A percentile compares a stretch with the other conserved stretches of the same genome.
Conservation (phyloP, 2,888 invertebrate genomes). For the Aspidapion aeneum region DNA sequence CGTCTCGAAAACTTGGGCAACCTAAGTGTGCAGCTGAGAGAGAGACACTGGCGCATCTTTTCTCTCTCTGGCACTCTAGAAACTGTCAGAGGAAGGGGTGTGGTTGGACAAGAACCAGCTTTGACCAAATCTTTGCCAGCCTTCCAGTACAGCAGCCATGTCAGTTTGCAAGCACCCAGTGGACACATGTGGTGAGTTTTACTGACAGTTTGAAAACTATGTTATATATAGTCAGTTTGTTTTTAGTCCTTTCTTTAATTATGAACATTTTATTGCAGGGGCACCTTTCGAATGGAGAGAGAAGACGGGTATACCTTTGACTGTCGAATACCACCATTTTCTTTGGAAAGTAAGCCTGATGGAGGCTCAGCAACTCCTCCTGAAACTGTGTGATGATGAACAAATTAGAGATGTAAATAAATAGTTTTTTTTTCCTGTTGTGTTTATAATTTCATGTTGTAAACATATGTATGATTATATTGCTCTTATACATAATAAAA, state of each 20-base stretch:
- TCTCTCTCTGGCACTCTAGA: constrained; percentile 91
- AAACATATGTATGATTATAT: no score
- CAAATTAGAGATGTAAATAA: no score
- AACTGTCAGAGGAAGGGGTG: constrained; percentile 91
- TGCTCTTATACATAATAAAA: no score
- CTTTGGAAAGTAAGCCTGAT: constrained; percentile 90
- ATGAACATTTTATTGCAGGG: constrained; percentile 69
- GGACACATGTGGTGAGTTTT: constrained; percentile 91
- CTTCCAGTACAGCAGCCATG: constrained; percentile 97
- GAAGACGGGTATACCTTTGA: constrained; percentile 97
- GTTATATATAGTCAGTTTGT: neutral
- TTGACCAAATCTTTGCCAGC: constrained; percentile 85
- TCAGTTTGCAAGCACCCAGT: constrained; percentile 93
- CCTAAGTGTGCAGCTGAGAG: constrained; percentile 85
- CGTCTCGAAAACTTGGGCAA: constrained; percentile 91
- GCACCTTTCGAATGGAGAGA: constrained; percentile 95
- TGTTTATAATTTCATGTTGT: constrained; percentile 9
- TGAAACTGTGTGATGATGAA: no score
- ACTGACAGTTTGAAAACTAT: neutral
- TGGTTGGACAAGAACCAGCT: constrained; percentile 97
- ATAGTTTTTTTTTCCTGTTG: no score
- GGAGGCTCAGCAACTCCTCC: constrained; percentile 49
- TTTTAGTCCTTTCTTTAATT: no score
- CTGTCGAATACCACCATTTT: constrained; percentile 96
- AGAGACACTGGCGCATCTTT: constrained; percentile 98